These are phyloP conservation scores for Smithornis capensis DNA, from an alignment of 2,113 vertebrate genomes.

Conservation along the genomic window DNA sequence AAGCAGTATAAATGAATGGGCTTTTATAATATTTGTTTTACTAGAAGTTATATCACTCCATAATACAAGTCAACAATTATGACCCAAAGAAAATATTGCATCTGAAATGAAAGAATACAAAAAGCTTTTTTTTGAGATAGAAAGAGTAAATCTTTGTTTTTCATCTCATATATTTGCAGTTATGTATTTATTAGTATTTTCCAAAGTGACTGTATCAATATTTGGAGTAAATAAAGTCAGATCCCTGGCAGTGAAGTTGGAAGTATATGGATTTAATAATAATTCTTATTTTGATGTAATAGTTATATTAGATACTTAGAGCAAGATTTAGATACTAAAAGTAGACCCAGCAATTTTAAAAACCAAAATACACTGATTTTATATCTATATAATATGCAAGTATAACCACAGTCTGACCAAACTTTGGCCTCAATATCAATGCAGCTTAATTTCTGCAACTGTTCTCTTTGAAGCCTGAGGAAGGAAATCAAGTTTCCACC, in stretches of 20 bases:
- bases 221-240: conserved; percentile 19
- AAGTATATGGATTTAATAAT: background rate
- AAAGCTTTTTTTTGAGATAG: background rate
- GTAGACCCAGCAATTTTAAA: background rate
- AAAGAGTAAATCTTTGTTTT: background rate
- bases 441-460: conserved; percentile 36
- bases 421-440: conserved; percentile 39
- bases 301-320: background rate
- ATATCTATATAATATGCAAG: background rate
- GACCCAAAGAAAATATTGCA: background rate
- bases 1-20: background rate
- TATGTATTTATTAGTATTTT: conserved; percentile 49
- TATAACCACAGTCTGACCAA: background rate
- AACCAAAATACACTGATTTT: background rate
- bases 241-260: background rate
- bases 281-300: background rate
- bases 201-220: background rate
- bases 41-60: background rate
- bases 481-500: conserved; percentile 45
- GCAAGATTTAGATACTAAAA: background rate
- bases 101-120: background rate
- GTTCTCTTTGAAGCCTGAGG: conserved; percentile 32
- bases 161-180: conserved; percentile 13
- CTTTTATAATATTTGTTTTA: background rate
- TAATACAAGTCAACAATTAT: background rate